Percentiles rank a stretch among this genome's conserved stretches.
Conservation (phyloP, 2,797 vertebrate genomes). For the Rhinoraja longicauda region DNA sequence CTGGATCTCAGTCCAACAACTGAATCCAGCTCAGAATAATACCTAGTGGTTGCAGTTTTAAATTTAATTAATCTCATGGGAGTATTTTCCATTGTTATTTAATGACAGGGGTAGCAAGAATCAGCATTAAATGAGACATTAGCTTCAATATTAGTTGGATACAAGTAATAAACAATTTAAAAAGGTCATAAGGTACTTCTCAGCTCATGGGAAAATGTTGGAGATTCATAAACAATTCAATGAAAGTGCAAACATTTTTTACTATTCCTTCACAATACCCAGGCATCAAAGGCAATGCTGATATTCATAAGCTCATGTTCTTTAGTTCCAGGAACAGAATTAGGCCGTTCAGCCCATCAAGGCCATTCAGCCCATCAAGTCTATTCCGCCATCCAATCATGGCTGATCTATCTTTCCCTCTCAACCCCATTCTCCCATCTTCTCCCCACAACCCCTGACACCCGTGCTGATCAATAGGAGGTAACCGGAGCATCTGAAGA, state of each 20-base stretch:
- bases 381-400: too few relatives aligned
- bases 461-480: too few relatives aligned
- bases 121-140: background rate
- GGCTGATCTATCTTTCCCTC: too few relatives aligned
- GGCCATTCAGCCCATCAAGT: too few relatives aligned
- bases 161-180: background rate
- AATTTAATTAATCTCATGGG: background rate
- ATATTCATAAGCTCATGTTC: too few relatives aligned
- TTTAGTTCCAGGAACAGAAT: too few relatives aligned
- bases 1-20: background rate
- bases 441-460: too few relatives aligned
- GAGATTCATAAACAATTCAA: background rate
- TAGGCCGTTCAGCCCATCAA: too few relatives aligned
- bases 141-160: background rate
- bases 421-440: too few relatives aligned
- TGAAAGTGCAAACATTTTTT: background rate
- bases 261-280: too few relatives aligned
- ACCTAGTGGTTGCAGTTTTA: background rate
- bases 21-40: background rate
- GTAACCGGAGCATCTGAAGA: too few relatives aligned
- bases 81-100: background rate
- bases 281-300: too few relatives aligned
- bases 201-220: background rate
- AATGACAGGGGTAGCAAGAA: background rate
- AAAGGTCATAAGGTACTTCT: background rate